Evolutionary conservation across 2,797 vertebrate genomes (phyloP), one percentile per base, ranked within the genome.

Genomic region (Podarcis siculus): DNA sequence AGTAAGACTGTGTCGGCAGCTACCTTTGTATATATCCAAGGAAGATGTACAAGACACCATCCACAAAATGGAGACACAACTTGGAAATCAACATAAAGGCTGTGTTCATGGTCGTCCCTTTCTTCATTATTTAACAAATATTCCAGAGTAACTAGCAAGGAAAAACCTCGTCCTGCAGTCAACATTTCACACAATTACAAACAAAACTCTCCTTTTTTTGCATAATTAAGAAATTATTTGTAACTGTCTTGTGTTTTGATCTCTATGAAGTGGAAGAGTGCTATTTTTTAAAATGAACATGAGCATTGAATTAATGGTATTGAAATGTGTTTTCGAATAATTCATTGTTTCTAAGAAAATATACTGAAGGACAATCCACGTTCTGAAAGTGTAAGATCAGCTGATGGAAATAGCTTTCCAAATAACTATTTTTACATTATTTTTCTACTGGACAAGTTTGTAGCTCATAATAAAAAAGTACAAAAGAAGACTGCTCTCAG

Each of bases 41-140:
- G 98, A 98, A n/a, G 98, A 99, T 82, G 97, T 98, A 86, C 96
- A 96, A 88, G 97, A 98, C 87, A 97, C 95, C 32, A 93, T 99
- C 64, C 91, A 45, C 37, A 97, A 97, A 92, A 98, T 99, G 98
- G 95, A 97, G 86, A 91, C 95, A 89, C 98, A 98, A 88, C 97
- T 99, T 64, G 95, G 96, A 91, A 96, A 96, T 93, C 95, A 95
- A 92, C 95, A 91, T 89, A 96, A 94, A 92, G 96, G 92, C 85
- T 99, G 98, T 92, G 97, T 99, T 95, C 99, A 99, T 35, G 98
- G 98, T 73, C 97, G 97, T 58, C 98, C 98, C 3, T 99, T 99
- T 95, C 97, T 98, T 92, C 98, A 98, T 95, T 96, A 97, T 93
- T 97, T 99, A 89, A 95, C 92, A 69, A 96, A 98, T 90, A 90